Evolutionary conservation across 2,113 vertebrate genomes (phyloP).

Genomic region (Xiphias gladius): DNA sequence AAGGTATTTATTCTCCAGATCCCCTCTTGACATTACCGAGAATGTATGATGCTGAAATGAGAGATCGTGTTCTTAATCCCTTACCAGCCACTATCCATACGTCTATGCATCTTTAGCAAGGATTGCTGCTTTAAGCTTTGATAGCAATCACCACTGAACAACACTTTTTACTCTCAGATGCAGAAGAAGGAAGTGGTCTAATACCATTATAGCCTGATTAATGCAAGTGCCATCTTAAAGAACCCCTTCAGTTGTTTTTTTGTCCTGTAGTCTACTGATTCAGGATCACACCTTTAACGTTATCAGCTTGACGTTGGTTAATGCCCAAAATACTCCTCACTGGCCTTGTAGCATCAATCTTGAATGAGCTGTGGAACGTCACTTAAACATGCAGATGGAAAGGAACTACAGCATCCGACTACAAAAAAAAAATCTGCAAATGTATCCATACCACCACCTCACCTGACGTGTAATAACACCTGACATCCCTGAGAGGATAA

Average conservation of each 20-base stretch:
- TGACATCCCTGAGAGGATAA: conserved; percentile 62
- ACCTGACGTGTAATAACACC: conserved; percentile 51
- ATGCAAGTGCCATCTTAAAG: conserved; percentile 18
- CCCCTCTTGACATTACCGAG: conserved; percentile 68
- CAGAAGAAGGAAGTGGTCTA: conserved; percentile 55
- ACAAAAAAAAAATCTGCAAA: conserved; percentile 13
- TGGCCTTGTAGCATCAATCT: conserved; percentile 2
- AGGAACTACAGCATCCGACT: background rate
- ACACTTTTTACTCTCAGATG: conserved; percentile 35
- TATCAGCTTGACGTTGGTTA: conserved; percentile 24
- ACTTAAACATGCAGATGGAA: background rate
- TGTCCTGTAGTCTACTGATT: conserved; percentile 17
- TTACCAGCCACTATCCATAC: conserved; percentile 63
- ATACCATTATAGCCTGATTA: conserved; percentile 67
- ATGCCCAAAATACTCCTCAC: conserved; percentile 25
- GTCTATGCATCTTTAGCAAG: conserved; percentile 71
- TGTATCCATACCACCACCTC: conserved; percentile 5
- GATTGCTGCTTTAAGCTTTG: conserved; percentile 54
- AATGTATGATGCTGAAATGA: conserved; percentile 59
- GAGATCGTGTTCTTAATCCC: conserved; percentile 76
- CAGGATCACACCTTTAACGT: conserved; percentile 22
- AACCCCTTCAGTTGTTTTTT: conserved; percentile 45
- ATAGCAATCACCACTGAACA: conserved; percentile 62
- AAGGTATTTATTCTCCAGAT: conserved; percentile 80
- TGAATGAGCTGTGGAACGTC: conserved; percentile 17